Conservation (phyloP, 2,113 vertebrate genomes). For the Kryptolebias marmoratus region DNA sequence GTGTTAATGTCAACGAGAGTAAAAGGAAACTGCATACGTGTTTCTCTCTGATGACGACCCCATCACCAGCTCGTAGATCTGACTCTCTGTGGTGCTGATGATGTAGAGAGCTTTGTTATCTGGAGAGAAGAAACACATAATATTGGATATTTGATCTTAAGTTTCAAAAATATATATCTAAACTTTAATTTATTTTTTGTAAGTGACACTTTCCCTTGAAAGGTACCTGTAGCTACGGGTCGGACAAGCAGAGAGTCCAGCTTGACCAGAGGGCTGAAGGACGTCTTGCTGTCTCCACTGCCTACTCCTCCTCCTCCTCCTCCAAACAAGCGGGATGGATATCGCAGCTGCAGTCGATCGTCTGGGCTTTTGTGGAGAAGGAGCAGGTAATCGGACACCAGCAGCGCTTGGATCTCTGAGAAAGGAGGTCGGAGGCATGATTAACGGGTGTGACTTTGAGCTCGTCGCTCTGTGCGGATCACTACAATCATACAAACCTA, state of each 20-base stretch:
- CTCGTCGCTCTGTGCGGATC: no score
- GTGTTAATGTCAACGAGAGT: no score
- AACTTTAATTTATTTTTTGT: not conserved
- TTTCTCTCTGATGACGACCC: slow-evolving; percentile 88
- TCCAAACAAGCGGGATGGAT: slow-evolving; percentile 77
- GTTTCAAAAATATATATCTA: not conserved
- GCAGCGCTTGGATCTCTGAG: slow-evolving; percentile 90
- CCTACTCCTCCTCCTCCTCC: slow-evolving; percentile 77
- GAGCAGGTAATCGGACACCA: slow-evolving; percentile 90
- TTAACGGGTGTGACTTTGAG: not conserved
- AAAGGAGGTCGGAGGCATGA: not conserved
- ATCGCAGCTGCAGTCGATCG: slow-evolving; percentile 88
- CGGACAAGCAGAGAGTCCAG: slow-evolving; percentile 89
- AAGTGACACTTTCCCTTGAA: not conserved
- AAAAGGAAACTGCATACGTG: slow-evolving; percentile 76
- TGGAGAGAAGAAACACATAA: slow-evolving; percentile 49
- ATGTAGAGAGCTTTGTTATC: slow-evolving; percentile 93
- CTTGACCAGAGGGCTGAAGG: slow-evolving; percentile 89
- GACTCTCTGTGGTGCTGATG: slow-evolving; percentile 92
- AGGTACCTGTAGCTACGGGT: slow-evolving; percentile 86
- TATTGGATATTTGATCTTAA: rapidly evolving
- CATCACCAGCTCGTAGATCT: slow-evolving; percentile 94
- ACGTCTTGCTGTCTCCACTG: slow-evolving; percentile 85
- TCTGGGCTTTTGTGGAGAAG: slow-evolving; percentile 88
- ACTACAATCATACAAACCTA: slow-evolving; percentile 78